A percentile compares a stretch with the other conserved stretches of the same genome.
Evolutionary conservation across 2,888 invertebrate genomes (phyloP).

Genomic region (Muscina levida): DNA sequence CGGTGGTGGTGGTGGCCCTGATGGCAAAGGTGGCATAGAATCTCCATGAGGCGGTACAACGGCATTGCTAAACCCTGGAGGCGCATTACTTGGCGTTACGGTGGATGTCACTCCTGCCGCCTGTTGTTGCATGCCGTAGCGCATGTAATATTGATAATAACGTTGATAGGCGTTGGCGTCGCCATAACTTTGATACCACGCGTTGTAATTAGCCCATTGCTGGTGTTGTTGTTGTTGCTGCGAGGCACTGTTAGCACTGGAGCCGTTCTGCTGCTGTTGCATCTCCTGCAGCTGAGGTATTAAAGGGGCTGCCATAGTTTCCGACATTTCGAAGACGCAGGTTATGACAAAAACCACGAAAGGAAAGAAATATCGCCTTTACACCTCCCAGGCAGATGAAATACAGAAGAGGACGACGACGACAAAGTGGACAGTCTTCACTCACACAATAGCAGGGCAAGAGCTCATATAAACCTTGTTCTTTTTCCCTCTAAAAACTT

Average conservation of each 20-base stretch:
- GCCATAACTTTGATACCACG: slow-evolving; percentile 72
- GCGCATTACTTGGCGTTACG: slow-evolving; percentile 78
- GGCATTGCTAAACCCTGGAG: slow-evolving; percentile 81
- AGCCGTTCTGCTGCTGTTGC: slow-evolving; percentile 71
- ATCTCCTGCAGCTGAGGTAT: slow-evolving; percentile 78
- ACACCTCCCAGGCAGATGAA: slow-evolving; percentile 18
- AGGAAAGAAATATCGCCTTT: background rate
- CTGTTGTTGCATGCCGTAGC: slow-evolving; percentile 71
- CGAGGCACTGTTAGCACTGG: slow-evolving; percentile 49
- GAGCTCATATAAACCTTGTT: slow-evolving; percentile 27
- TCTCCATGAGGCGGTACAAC: slow-evolving; percentile 68
- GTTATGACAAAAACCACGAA: slow-evolving; percentile 29
- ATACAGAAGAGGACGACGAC: background rate
- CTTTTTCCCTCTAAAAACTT: slow-evolving; percentile 60
- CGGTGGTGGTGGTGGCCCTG: slow-evolving; percentile 81
- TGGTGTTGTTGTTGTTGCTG: slow-evolving; percentile 67
- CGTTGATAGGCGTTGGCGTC: slow-evolving; percentile 69
- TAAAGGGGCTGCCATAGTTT: slow-evolving; percentile 74
- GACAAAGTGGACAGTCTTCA: slow-evolving; percentile 4
- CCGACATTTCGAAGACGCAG: slow-evolving; percentile 70
- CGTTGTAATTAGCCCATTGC: slow-evolving; percentile 68
- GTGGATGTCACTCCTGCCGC: slow-evolving; percentile 70
- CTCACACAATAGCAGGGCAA: slow-evolving; percentile 30
- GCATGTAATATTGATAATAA: slow-evolving; percentile 78
- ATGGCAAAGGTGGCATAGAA: slow-evolving; percentile 82